Evolutionary conservation across 2,888 invertebrate species (phyloP), one percentile per base, ranked within the genome.

Genomic region (Calameuta filiformis): DNA sequence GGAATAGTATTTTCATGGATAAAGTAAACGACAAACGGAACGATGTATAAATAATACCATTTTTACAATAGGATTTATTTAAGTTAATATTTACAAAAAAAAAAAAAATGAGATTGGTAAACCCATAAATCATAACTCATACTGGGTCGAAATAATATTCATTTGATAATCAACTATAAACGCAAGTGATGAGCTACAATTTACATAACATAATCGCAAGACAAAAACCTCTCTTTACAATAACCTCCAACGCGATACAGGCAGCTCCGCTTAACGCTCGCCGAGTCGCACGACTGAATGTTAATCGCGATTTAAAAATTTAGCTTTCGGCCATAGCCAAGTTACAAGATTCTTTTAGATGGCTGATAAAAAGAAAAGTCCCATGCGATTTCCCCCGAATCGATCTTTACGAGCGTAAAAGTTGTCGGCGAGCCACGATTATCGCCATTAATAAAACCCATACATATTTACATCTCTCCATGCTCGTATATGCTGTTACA

Each of bases 41-140:
- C 78, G 81, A 81, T 78, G 79, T 83, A 83, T 83, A 83, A 87
- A 87, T 87, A 86, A 87, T 88, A 88, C 85, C 88, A 89, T 89
- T 84, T 89, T 87, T 87, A 87, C 86, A 88, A 87, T 87, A 87
- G 86, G 85, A 89, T 89, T 89, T 89, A 89, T 89, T 89, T 87
- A 89, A 89, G 88, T 89, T 87, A 88, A 87, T 89, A 89, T 89
- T 89, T 89, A 89, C 88, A 88, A 89, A 89, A 88, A 88, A n/a
- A n/a, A n/a, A 77, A 75, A 77, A 77, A 87, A 4, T 87, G 87
- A 88, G 85, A 87, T 87, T 87, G 83, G 80, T 84, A 85, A 86
- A 81, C 86, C 82, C 78, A 80, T 81, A 75, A 79, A 81, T 84
- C 80, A 80, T 81, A 83, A 83, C 81, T 84, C 81, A 82, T 81